Conservation (phyloP, 1,140 invertebrate genomes). For the Drosophila cardini region DNA sequence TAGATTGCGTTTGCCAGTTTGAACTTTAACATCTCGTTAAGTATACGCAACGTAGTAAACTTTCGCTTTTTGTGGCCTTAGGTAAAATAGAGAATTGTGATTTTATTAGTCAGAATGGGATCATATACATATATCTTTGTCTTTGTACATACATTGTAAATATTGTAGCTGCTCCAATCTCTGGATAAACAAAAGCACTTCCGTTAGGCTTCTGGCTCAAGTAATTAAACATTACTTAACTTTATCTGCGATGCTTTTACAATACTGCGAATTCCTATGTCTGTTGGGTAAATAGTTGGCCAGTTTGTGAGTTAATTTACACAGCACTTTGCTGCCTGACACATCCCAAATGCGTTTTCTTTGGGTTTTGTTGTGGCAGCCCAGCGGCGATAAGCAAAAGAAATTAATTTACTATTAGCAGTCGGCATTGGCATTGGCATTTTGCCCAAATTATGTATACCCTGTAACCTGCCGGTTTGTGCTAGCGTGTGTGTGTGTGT, state of each 20-base stretch:
- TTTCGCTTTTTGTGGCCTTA: conserved; percentile 23
- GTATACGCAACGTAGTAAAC: conserved; percentile 16
- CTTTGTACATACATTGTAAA: conserved; percentile 12
- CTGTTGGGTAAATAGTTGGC: conserved; percentile 57
- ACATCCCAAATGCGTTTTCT: conserved; percentile 51
- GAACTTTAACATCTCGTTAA: conserved; percentile 25
- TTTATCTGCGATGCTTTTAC: conserved; percentile 25
- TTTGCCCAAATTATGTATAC: conserved; percentile 63
- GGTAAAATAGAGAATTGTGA: not conserved
- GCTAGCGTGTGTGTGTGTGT: conserved; percentile 19
- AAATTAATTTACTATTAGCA: conserved; percentile 82
- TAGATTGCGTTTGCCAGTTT: conserved; percentile 9
- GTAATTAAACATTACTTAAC: conserved; percentile 49
- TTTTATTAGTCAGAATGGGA: conserved; percentile 9
- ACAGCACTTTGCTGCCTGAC: conserved; percentile 79
- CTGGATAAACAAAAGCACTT: conserved; percentile 46
- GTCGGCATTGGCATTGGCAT: conserved; percentile 48
- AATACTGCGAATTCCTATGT: conserved; percentile 66
- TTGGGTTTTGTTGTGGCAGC: conserved; percentile 47
- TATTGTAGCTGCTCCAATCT: conserved; percentile 45
- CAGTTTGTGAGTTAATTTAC: conserved; percentile 71
- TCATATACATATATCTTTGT: not conserved
- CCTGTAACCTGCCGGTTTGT: not conserved
- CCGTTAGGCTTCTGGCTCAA: conserved; percentile 48
- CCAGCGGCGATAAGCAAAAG: conserved; percentile 63